Evolutionary conservation across 2,113 vertebrate species (phyloP).

Genomic region (Uria lomvia): DNA sequence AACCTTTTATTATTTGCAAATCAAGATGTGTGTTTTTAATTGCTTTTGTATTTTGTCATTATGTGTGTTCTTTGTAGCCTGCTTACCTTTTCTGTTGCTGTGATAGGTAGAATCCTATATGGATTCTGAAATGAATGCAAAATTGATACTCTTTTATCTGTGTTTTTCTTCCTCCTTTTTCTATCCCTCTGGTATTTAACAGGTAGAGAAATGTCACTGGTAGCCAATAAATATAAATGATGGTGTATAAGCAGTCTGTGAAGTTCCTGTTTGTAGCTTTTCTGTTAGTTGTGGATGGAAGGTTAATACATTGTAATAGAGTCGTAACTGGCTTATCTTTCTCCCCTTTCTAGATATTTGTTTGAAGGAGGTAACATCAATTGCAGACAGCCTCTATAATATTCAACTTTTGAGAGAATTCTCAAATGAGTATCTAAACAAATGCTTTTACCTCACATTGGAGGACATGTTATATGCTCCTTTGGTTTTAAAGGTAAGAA

Average conservation of each 20-base stretch:
- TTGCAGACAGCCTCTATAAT: conserved; percentile 91
- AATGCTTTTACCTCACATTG: conserved; percentile 87
- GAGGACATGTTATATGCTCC: conserved; percentile 94
- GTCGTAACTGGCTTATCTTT: not conserved
- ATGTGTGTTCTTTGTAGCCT: not conserved
- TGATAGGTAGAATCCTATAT: not conserved
- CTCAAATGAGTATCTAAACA: conserved; percentile 86
- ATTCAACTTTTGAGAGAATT: conserved; percentile 90
- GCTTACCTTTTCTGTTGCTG: not conserved
- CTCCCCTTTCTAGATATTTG: conserved; percentile 83
- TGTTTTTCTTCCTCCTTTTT: not conserved
- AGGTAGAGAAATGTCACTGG: not conserved
- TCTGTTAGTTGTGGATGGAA: not conserved
- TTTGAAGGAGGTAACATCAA: conserved; percentile 88
- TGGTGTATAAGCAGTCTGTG: not conserved
- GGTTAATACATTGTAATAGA: no score
- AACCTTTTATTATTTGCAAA: not conserved
- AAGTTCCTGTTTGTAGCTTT: not conserved
- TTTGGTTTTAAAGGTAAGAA: conserved; percentile 87
- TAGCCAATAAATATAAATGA: not conserved
- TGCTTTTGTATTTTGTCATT: not conserved
- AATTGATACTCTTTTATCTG: not conserved
- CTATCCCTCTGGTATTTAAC: not conserved
- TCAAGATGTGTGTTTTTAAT: not conserved
- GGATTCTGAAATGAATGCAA: not conserved